Evolutionary conservation across 2,888 invertebrate species (phyloP), one percentile per base, ranked within the genome.

Genomic region (Tridacna crocea): DNA sequence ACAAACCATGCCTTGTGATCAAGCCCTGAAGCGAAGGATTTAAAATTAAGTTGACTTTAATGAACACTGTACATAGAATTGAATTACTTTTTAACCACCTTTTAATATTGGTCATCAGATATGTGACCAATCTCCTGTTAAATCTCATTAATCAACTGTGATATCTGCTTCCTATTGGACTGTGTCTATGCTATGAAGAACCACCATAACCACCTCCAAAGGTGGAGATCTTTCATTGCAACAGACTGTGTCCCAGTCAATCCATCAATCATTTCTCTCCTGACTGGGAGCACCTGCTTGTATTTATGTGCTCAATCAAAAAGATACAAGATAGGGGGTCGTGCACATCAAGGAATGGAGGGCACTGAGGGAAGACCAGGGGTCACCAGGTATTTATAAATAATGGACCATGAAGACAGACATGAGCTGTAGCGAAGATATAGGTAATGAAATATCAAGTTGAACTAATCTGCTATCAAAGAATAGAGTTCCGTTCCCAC

Each of bases 241-340:
- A 51, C 51, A 70, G 70, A 70, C 51, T 70, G 70, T 70, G 70
- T 70, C 70, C 68, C 70, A 48, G 70, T 70, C 51, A 48, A 51
- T 70, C 51, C 70, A 70, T 70, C 70, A 70, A 51, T 51, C 70
- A 70, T 70, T 51, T 70, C 51, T 22, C 13, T 17, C 22, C 51
- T 48, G 70, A 22, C 51, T 26, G 27, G 70, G 70, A 24, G 70
- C 70, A 70, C 70, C 70, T 70, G 70, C 51, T 70, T 46, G 70
- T 70, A 51, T 70, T 70, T 70, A 70, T 70, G 70, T 70, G 70
- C 70, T 70, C 70, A 70, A 70, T 70, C 70, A 70, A 70, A 70
- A 70, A 70, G 70, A 70, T 70, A 70, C 70, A 70, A 70, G 70
- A 70, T 51, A 70, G 70, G 70, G 70, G 70, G 70, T 70, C 70